phyloP scores from a whole-genome alignment of 2,797 vertebrate genomes.

The Florisuga fusca region DNA sequence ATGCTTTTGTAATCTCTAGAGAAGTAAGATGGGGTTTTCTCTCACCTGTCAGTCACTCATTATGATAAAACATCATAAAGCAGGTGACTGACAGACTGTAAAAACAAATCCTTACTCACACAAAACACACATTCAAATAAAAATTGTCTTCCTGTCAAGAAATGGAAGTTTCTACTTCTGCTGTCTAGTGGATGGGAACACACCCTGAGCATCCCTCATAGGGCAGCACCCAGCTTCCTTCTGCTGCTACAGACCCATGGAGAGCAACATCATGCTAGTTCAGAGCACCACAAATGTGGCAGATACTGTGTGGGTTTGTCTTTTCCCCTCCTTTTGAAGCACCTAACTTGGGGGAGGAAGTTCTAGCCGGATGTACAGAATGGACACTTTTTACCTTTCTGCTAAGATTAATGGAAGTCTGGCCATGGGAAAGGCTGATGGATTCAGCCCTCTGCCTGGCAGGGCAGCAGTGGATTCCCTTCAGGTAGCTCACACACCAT shows the following conservation, averaged over 20 bases:
- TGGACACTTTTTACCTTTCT: background rate
- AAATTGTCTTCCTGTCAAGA: background rate
- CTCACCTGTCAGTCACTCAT: background rate
- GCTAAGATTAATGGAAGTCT: background rate
- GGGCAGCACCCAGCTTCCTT: background rate
- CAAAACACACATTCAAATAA: background rate
- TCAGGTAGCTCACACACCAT: fast-evolving
- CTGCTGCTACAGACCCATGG: fast-evolving
- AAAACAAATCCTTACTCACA: background rate
- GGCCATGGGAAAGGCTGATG: background rate
- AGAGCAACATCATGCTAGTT: background rate
- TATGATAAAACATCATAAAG: background rate
- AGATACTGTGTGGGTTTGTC: background rate
- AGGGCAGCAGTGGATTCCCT: background rate
- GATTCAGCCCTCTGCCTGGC: background rate
- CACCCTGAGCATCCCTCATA: no score
- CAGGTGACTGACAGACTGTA: background rate
- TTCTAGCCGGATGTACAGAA: background rate
- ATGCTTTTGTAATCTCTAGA: background rate
- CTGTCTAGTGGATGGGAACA: background rate
- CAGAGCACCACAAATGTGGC: background rate
- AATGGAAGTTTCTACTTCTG: background rate
- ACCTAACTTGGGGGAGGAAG: background rate
- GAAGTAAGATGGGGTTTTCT: background rate
- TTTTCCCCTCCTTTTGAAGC: background rate